These are phyloP conservation scores for Amphipyra tragopoginis DNA, from an alignment of 2,888 invertebrate species.

Conservation along the genomic window DNA sequence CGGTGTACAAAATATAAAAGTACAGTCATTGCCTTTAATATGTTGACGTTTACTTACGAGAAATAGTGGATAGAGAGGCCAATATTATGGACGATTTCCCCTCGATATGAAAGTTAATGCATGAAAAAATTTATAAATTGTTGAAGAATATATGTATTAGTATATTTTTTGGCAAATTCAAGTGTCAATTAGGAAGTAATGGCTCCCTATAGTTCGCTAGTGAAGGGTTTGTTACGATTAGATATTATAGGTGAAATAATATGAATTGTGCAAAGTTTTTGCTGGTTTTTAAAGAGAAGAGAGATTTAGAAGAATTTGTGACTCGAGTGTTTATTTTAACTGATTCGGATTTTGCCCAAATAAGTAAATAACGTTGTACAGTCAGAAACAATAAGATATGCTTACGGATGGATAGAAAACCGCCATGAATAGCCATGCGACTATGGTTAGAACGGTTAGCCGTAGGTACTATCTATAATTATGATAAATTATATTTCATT, in stretches of 20 bases:
- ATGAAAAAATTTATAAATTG: neutral
- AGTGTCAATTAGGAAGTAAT: slow-evolving; percentile 27
- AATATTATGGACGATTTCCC: neutral
- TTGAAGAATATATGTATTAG: neutral
- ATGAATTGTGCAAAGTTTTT: too few relatives aligned
- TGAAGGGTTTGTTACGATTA: neutral
- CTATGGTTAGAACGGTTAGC: too few relatives aligned
- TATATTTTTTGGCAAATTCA: neutral
- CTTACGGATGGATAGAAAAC: too few relatives aligned
- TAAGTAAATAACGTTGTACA: neutral
- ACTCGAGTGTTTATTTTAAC: neutral
- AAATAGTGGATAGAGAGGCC: neutral
- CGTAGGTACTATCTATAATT: too few relatives aligned
- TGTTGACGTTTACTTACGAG: slow-evolving; percentile 7
- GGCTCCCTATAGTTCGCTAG: neutral
- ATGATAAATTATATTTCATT: too few relatives aligned
- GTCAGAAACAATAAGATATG: too few relatives aligned
- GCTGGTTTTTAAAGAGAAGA: too few relatives aligned
- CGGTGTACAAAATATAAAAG: slow-evolving; percentile 28
- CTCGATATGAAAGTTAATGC: neutral
- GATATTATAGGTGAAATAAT: too few relatives aligned
- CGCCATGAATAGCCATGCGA: too few relatives aligned
- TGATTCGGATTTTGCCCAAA: slow-evolving; percentile 20
- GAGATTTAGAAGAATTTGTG: neutral
- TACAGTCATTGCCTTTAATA: slow-evolving; percentile 23